phyloP scores from a whole-genome alignment of 2,888 invertebrate genomes.

The Amblyjoppa fuscipennis region DNA sequence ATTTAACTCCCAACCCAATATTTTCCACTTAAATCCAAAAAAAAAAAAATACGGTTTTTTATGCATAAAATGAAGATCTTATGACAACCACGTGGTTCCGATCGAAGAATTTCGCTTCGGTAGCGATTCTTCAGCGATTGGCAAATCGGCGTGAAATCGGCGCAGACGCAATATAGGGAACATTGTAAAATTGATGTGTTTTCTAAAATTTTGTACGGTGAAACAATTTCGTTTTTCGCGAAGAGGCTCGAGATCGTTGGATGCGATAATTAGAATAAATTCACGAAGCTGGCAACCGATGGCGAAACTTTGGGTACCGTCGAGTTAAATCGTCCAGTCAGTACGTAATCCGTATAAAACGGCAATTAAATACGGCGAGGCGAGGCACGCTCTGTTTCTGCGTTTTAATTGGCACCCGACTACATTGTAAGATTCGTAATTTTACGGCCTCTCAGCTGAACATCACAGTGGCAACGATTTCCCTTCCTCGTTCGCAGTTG shows the following conservation, averaged over 20 bases:
- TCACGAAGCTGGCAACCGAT: conserved; percentile 45
- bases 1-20: too few relatives aligned
- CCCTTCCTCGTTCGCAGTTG: conserved; percentile 49
- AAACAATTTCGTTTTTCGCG: conserved; percentile 45
- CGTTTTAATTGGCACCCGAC: conserved; percentile 76
- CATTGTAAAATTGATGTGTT: background rate
- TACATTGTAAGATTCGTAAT: conserved; percentile 53
- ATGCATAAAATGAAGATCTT: too few relatives aligned
- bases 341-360: conserved; percentile 62
- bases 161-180: background rate
- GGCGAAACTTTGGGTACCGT: conserved; percentile 57
- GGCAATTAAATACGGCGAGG: conserved; percentile 58
- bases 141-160: too few relatives aligned
- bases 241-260: conserved; percentile 16
- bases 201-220: conserved; percentile 22
- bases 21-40: too few relatives aligned
- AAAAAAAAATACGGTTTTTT: too few relatives aligned
- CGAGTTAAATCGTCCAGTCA: conserved; percentile 63
- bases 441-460: conserved; percentile 36
- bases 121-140: too few relatives aligned
- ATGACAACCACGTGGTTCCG: too few relatives aligned
- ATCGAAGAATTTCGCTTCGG: too few relatives aligned
- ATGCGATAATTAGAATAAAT: conserved; percentile 51
- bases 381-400: conserved; percentile 81
- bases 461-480: conserved; percentile 42